These are phyloP conservation scores for Scaptomyza parva DNA, from an alignment of 2,888 invertebrate species.

Conservation along the genomic window DNA sequence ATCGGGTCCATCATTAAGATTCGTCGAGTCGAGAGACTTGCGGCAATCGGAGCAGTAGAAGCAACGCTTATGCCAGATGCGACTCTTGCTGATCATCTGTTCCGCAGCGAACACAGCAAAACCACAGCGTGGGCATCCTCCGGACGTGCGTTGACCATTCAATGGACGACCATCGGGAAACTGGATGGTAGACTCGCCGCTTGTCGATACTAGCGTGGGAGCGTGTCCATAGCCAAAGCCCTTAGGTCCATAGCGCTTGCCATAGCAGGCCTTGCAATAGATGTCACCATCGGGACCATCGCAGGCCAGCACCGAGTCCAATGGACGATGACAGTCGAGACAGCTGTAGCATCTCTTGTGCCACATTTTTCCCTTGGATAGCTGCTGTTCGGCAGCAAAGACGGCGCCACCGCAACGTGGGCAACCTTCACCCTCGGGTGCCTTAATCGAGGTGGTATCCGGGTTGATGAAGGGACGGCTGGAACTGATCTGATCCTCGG, in stretches of 20 bases:
- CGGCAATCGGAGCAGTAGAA: slow-evolving; percentile 96
- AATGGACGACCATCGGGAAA: slow-evolving; percentile 90
- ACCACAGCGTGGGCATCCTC: slow-evolving; percentile 94
- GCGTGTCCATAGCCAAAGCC: slow-evolving; percentile 95
- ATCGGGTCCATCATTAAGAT: slow-evolving; percentile 95
- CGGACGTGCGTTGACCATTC: slow-evolving; percentile 90
- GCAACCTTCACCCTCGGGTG: slow-evolving; percentile 94
- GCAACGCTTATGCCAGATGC: slow-evolving; percentile 96
- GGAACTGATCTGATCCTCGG: slow-evolving; percentile 93
- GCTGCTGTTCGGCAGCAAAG: slow-evolving; percentile 97
- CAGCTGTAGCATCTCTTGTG: slow-evolving; percentile 98
- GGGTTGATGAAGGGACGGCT: slow-evolving; percentile 93
- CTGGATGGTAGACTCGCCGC: slow-evolving; percentile 89
- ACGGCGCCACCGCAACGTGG: slow-evolving; percentile 97
- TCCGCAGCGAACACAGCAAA: slow-evolving; percentile 98
- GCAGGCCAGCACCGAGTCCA: slow-evolving; percentile 95
- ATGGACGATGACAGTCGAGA: slow-evolving; percentile 93
- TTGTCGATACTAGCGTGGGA: slow-evolving; percentile 92
- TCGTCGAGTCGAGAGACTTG: slow-evolving; percentile 95
- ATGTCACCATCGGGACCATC: slow-evolving; percentile 97
- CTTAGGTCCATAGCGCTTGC: slow-evolving; percentile 95
- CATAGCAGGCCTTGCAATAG: slow-evolving; percentile 96
- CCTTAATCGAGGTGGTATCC: slow-evolving; percentile 95
- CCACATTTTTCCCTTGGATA: slow-evolving; percentile 98
- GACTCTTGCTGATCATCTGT: slow-evolving; percentile 97